These are phyloP conservation scores for Scaptodrosophila latifasciaeformis DNA, from an alignment of 2,888 invertebrate species.

Conservation along the genomic window DNA sequence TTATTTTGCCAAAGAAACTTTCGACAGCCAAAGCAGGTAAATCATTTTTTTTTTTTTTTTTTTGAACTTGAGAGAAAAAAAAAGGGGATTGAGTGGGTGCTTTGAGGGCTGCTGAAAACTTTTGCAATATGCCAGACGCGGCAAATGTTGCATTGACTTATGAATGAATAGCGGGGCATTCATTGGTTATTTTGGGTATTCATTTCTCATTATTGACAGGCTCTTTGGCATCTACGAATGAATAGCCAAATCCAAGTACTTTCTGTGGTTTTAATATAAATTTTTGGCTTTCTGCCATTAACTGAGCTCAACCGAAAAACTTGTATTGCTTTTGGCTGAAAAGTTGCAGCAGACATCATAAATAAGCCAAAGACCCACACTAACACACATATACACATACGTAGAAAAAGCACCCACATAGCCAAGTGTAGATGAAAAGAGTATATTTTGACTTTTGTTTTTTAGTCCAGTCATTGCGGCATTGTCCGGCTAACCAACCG, in stretches of 20 bases:
- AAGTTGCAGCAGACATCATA: slow-evolving; percentile 62
- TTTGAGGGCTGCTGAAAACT: too few relatives aligned
- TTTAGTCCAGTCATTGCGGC: slow-evolving; percentile 10
- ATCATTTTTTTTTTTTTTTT: too few relatives aligned
- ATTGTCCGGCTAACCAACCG: slow-evolving; percentile 49
- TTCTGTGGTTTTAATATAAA: slow-evolving; percentile 5
- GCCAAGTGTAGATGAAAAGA: too few relatives aligned
- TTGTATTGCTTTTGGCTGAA: slow-evolving; percentile 40
- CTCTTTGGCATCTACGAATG: slow-evolving; percentile 20
- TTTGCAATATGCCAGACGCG: slow-evolving; percentile 53
- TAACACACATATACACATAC: slow-evolving; percentile 41
- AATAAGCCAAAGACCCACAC: slow-evolving; percentile 35
- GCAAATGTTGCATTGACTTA: slow-evolving; percentile 25
- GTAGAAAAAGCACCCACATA: too few relatives aligned
- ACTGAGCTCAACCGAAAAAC: slow-evolving; percentile 34
- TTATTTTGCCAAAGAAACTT: slow-evolving; percentile 58
- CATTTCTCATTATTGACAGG: slow-evolving; percentile 63
- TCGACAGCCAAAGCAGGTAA: slow-evolving; percentile 61
- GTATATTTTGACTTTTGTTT: too few relatives aligned
- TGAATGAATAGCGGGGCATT: slow-evolving; percentile 13
- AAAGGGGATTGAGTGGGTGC: slow-evolving; percentile 36
- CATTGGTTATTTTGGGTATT: slow-evolving; percentile 25
- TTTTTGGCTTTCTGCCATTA: slow-evolving; percentile 56
- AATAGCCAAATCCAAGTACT: background rate
- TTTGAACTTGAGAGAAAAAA: slow-evolving; percentile 56